These are phyloP conservation scores for Chiloscyllium plagiosum DNA, from an alignment of 2,113 vertebrate genomes.

Conservation along the genomic window DNA sequence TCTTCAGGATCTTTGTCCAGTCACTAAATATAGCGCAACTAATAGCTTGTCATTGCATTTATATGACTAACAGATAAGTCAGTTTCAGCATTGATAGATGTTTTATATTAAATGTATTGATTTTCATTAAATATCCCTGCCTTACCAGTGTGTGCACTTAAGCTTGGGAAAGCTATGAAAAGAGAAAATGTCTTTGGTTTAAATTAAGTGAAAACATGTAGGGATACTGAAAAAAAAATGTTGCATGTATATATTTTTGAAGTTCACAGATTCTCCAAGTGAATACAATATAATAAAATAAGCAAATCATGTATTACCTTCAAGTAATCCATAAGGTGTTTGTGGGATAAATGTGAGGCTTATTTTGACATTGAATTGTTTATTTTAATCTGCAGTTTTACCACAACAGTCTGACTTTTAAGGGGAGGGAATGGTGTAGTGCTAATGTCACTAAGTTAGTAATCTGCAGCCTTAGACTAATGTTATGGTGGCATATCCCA, in stretches of 20 bases:
- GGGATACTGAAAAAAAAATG: neutral
- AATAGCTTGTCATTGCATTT: neutral
- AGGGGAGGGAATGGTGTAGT: too few relatives aligned
- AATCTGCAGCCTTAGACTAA: too few relatives aligned
- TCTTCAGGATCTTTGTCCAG: neutral
- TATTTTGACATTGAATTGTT: neutral
- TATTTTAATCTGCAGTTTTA: neutral
- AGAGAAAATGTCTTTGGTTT: neutral
- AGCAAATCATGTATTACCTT: neutral
- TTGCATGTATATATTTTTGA: neutral
- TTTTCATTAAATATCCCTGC: neutral
- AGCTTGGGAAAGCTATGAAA: neutral
- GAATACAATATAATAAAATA: neutral
- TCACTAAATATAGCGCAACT: neutral
- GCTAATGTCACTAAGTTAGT: too few relatives aligned
- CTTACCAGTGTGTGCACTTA: neutral
- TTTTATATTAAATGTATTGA: slow-evolving; percentile 19
- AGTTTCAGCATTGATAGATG: neutral
- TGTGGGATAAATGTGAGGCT: neutral
- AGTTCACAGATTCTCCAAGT: neutral
- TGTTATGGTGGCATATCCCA: too few relatives aligned
- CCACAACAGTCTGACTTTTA: neutral
- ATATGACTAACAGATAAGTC: slow-evolving; percentile 17
- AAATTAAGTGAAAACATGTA: neutral
- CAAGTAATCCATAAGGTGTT: neutral